phyloP scores from a whole-genome alignment of 2,113 vertebrate species.

The Varanus salvator region DNA sequence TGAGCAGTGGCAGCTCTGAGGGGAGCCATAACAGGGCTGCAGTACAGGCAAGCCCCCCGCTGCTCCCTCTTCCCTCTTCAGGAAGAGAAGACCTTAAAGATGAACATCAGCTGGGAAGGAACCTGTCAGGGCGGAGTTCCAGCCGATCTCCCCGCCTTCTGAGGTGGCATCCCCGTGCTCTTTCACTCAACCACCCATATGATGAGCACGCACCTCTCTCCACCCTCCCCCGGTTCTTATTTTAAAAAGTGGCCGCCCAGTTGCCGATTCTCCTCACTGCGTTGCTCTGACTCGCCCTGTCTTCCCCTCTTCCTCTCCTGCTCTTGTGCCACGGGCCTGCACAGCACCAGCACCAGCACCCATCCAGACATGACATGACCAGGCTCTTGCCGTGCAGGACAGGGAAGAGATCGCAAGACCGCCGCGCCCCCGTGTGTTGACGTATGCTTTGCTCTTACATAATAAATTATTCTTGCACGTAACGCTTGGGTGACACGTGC shows the following conservation, averaged over 20 bases:
- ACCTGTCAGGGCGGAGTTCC: neutral
- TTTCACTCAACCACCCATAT: neutral
- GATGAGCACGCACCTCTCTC: neutral
- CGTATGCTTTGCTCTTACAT: neutral
- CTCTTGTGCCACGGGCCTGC: neutral
- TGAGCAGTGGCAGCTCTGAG: neutral
- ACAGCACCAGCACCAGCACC: neutral
- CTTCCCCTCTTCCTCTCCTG: neutral
- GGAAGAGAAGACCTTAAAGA: neutral
- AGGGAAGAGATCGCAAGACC: neutral
- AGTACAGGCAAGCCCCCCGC: neutral
- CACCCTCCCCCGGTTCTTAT: neutral
- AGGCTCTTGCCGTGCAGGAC: neutral
- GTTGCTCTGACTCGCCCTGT: neutral
- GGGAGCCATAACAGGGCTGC: neutral
- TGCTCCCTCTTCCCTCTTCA: neutral
- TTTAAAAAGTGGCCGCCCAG: no score
- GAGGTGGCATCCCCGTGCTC: no score
- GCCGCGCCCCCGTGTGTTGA: neutral
- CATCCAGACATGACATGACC: neutral
- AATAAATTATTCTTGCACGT: constrained; percentile 10
- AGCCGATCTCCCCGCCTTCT: neutral
- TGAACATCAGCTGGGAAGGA: neutral
- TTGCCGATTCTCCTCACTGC: neutral
- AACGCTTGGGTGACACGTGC: neutral